phyloP scores from a whole-genome alignment of 2,113 vertebrate genomes.

The Crotalus viridis region DNA sequence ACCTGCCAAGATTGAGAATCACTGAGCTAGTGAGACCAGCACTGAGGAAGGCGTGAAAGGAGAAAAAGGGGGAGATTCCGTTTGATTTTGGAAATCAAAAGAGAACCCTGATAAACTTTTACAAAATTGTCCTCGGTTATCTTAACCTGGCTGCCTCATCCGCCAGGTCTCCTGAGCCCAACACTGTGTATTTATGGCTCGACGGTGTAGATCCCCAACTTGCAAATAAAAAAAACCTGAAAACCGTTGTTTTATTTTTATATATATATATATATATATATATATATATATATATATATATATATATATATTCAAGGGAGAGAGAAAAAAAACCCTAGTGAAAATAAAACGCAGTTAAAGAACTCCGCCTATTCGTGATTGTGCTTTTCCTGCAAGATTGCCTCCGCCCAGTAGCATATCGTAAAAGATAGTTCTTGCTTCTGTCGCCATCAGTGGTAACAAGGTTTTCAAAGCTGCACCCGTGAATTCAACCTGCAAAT shows the following conservation, averaged over 20 bases:
- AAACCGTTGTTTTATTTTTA: constrained; percentile 60
- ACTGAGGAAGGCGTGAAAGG: no score
- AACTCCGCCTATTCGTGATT: constrained; percentile 17
- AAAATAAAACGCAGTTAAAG: constrained; percentile 65
- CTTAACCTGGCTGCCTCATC: neutral
- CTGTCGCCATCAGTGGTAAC: neutral
- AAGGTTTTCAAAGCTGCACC: neutral
- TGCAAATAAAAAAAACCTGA: constrained; percentile 54
- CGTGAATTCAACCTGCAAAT: neutral
- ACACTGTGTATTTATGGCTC: constrained; percentile 46
- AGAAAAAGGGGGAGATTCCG: no score
- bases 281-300: no score
- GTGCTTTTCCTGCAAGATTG: constrained; percentile 1
- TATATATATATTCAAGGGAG: constrained; percentile 54
- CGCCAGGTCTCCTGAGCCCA: neutral
- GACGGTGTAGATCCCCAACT: constrained; percentile 46
- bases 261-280: constrained; percentile 41
- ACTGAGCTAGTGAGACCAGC: neutral
- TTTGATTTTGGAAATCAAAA: neutral
- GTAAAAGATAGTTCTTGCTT: no score
- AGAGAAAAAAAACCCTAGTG: constrained; percentile 10
- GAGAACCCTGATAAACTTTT: neutral
- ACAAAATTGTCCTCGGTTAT: accelerated
- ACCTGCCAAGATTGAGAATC: neutral
- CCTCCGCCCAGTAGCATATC: accelerated